phyloP scores from a whole-genome alignment of 64 coral and sea anemone species.

The Montipora sp. region DNA sequence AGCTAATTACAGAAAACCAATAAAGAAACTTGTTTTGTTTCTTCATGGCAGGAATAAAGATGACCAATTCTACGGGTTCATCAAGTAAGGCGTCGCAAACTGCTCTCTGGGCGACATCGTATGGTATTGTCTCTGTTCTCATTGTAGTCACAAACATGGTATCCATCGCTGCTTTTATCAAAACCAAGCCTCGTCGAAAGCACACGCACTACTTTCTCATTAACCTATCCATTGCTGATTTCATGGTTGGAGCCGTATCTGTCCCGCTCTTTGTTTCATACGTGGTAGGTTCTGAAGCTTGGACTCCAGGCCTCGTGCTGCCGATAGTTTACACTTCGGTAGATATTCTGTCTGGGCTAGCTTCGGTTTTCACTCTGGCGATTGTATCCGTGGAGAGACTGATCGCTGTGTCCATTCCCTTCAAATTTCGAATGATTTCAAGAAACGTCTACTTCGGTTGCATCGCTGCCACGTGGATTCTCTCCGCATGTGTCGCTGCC shows the following conservation, averaged over 20 bases:
- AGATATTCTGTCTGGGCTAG: conserved; percentile 58
- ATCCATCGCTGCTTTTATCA: conserved; percentile 39
- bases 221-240: conserved; percentile 60
- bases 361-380: conserved; percentile 58
- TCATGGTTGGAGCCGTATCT: conserved; percentile 55
- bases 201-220: conserved; percentile 64
- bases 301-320: not conserved
- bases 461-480: conserved; percentile 48
- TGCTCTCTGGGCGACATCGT: conserved; percentile 40
- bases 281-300: conserved; percentile 14
- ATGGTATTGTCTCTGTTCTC: conserved; percentile 27
- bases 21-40: not conserved
- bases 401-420: conserved; percentile 49
- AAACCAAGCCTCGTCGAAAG: conserved; percentile 48
- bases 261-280: conserved; percentile 48
- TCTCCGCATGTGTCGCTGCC: not conserved
- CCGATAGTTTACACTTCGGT: conserved; percentile 24
- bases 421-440: conserved; percentile 28
- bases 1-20: no score
- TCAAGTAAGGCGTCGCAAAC: not conserved
- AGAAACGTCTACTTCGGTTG: conserved; percentile 31
- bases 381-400: conserved; percentile 49
- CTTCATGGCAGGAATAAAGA: not conserved
- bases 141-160: conserved; percentile 53
- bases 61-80: conserved; percentile 5